These are phyloP conservation scores for Brachyptera risi DNA, from an alignment of 2,888 invertebrate genomes.

Conservation along the genomic window DNA sequence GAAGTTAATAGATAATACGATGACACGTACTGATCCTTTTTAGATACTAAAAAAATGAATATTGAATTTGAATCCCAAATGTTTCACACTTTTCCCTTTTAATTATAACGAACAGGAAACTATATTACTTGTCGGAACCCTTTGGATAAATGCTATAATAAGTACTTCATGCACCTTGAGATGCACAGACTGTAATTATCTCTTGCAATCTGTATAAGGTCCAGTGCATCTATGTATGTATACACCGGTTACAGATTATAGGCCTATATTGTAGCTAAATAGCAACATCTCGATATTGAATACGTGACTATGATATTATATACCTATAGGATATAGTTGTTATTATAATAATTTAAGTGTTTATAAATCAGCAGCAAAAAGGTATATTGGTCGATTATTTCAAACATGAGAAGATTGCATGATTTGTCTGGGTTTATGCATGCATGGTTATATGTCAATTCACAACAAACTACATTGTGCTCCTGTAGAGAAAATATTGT, in stretches of 20 bases:
- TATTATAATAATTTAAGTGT: background rate
- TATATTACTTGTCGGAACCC: background rate
- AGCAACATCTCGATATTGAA: background rate
- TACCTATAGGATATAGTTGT: background rate
- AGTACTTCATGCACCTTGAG: background rate
- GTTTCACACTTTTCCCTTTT: background rate
- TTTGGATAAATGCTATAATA: conserved; percentile 6
- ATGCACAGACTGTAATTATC: background rate
- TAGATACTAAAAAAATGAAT: background rate
- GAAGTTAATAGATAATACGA: too few relatives aligned
- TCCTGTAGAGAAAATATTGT: too few relatives aligned
- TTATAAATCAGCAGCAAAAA: background rate
- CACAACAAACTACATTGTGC: too few relatives aligned
- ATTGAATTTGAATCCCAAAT: too few relatives aligned
- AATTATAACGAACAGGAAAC: conserved; percentile 2
- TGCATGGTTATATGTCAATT: too few relatives aligned
- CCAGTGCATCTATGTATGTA: background rate
- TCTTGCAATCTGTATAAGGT: background rate
- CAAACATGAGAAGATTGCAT: too few relatives aligned
- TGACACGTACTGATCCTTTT: conserved; percentile 1
- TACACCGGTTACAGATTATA: too few relatives aligned
- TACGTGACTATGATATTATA: background rate
- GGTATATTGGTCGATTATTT: too few relatives aligned
- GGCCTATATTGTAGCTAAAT: too few relatives aligned
- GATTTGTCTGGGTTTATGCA: too few relatives aligned